These are phyloP conservation scores for Pegoplata infirma DNA, from an alignment of 2,888 invertebrate species.

Conservation along the genomic window DNA sequence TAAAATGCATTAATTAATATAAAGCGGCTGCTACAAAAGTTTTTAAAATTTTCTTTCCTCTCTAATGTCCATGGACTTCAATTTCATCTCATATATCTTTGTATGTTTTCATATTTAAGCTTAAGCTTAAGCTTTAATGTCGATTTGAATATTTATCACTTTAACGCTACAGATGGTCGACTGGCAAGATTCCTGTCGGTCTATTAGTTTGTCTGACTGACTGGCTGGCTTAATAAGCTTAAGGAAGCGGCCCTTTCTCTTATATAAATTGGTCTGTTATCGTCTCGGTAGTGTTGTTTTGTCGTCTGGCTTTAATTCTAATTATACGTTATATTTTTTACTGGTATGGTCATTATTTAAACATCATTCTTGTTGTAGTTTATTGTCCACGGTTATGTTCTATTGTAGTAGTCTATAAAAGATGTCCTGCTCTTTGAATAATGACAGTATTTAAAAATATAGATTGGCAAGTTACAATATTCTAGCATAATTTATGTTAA, in stretches of 20 bases:
- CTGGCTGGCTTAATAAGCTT: constrained; percentile 38
- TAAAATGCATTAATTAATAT: too few species aligned
- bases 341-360: constrained; percentile 19
- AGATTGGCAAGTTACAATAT: neutral
- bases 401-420: neutral
- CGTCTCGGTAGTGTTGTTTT: neutral
- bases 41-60: too few species aligned
- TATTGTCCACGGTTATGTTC: neutral
- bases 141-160: constrained; percentile 62
- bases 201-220: constrained; percentile 10
- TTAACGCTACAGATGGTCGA: constrained; percentile 11
- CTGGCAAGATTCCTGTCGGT: too few species aligned
- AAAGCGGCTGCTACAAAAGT: too few species aligned
- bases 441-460: neutral
- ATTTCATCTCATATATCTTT: neutral
- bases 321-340: constrained; percentile 6
- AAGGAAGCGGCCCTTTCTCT: constrained; percentile 24
- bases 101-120: constrained; percentile 39
- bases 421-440: neutral
- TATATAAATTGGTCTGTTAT: too few species aligned
- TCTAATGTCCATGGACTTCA: neutral
- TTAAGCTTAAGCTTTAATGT: constrained; percentile 56
- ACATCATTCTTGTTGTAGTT: neutral
- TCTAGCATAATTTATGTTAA: constrained; percentile 23
- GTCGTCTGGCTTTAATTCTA: neutral